A percentile compares a stretch with the other conserved stretches of the same genome.
Conservation (phyloP, 2,888 invertebrate genomes). For the Leptura quadrifasciata region DNA sequence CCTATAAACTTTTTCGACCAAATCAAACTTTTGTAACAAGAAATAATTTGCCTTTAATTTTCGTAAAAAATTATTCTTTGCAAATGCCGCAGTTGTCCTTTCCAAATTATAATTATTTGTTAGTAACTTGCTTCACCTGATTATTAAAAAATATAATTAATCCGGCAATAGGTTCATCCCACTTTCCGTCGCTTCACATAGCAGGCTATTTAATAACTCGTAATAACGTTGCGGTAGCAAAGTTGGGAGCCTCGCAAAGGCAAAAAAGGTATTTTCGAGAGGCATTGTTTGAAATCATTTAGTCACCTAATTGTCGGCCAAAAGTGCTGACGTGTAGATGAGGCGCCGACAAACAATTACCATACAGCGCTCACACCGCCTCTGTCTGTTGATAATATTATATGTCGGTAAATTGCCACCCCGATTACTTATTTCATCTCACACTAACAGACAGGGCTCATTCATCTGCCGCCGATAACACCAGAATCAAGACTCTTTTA, state of each 20-base stretch:
- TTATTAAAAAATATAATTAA: conserved; percentile 35
- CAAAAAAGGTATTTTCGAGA: conserved; percentile 32
- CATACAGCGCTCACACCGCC: conserved; percentile 59
- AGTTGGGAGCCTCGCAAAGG: conserved; percentile 32
- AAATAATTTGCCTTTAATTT: neutral
- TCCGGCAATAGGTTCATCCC: conserved; percentile 12
- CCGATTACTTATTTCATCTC: conserved; percentile 55
- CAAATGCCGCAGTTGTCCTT: neutral
- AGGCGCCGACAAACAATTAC: conserved; percentile 74
- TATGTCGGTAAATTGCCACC: conserved; percentile 57
- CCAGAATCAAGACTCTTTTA: neutral
- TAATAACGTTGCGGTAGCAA: conserved; percentile 41
- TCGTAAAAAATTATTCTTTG: neutral
- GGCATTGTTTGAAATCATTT: conserved; percentile 71
- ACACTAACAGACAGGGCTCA: conserved; percentile 17
- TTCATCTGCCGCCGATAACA: conserved; percentile 25
- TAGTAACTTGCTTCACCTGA: neutral
- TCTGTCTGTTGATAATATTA: conserved; percentile 60
- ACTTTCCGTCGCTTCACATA: neutral
- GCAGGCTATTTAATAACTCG: conserved; percentile 35
- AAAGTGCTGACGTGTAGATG: conserved; percentile 72
- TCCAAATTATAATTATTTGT: neutral
- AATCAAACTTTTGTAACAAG: neutral
- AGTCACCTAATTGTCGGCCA: conserved; percentile 72
- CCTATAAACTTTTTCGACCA: too few species aligned